These are phyloP conservation scores for Calameuta filiformis DNA, from an alignment of 2,888 invertebrate genomes.

Conservation along the genomic window DNA sequence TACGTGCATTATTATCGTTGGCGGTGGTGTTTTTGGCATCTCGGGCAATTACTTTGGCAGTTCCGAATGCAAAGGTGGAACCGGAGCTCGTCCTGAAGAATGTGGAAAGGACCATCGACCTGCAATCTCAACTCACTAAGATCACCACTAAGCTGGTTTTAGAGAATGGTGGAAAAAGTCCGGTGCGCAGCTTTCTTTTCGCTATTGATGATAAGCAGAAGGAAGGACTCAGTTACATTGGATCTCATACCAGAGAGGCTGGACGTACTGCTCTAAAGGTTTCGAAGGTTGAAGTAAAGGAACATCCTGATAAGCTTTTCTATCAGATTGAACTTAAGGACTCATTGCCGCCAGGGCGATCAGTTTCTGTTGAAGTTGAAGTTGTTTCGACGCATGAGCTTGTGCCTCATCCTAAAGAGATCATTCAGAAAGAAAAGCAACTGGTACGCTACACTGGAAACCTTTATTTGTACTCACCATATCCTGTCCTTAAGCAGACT, in stretches of 20 bases:
- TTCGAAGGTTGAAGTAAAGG: slow-evolving; percentile 67
- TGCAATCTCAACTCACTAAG: slow-evolving; percentile 90
- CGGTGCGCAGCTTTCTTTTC: slow-evolving; percentile 78
- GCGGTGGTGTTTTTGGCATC: slow-evolving; percentile 10
- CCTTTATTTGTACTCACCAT: slow-evolving; percentile 86
- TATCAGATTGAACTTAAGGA: slow-evolving; percentile 74
- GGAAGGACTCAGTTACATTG: slow-evolving; percentile 79
- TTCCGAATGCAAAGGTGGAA: slow-evolving; percentile 49
- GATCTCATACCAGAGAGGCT: slow-evolving; percentile 67
- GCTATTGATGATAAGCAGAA: slow-evolving; percentile 75
- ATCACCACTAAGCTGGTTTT: slow-evolving; percentile 81
- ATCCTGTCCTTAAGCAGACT: slow-evolving; percentile 82
- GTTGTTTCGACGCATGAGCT: slow-evolving; percentile 81
- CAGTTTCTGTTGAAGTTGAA: slow-evolving; percentile 75
- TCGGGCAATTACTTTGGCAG: slow-evolving; percentile 1
- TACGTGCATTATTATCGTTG: slow-evolving; percentile 10
- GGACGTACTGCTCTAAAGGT: slow-evolving; percentile 58
- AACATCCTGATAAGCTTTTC: slow-evolving; percentile 68
- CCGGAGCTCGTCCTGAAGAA: slow-evolving; percentile 77
- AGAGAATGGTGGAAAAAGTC: slow-evolving; percentile 83
- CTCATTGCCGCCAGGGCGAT: slow-evolving; percentile 70
- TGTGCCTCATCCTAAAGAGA: slow-evolving; percentile 86
- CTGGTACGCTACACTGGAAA: slow-evolving; percentile 89
- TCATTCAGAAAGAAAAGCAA: slow-evolving; percentile 94
- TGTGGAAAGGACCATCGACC: slow-evolving; percentile 87